Conservation (phyloP, 2,888 invertebrate species). For the Salticus scenicus region DNA sequence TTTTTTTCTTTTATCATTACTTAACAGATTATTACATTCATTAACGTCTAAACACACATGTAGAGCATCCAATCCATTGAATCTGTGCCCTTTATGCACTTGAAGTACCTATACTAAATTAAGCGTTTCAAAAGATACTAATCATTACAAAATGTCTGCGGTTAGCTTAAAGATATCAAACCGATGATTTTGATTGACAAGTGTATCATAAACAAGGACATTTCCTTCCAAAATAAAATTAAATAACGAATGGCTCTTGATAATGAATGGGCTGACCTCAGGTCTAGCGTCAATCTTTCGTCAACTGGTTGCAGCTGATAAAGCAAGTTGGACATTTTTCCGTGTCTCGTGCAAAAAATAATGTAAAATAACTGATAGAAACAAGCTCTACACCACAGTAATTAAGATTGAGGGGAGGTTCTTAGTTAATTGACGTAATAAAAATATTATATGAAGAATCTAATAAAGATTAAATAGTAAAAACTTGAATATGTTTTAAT, state of each 20-base stretch:
- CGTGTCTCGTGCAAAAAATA: slow-evolving; percentile 1
- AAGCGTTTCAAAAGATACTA: neutral
- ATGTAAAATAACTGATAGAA: no score
- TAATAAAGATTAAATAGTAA: no score
- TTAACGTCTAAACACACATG: neutral
- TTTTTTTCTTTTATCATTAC: neutral
- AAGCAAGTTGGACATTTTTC: neutral
- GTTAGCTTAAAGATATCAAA: neutral
- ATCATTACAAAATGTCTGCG: slow-evolving; percentile 9
- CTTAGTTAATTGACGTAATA: no score
- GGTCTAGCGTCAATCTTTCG: slow-evolving; percentile 18
- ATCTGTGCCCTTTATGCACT: neutral
- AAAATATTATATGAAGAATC: no score
- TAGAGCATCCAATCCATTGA: neutral
- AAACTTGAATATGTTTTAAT: no score
- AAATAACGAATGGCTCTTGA: neutral
- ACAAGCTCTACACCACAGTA: no score
- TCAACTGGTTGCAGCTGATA: neutral
- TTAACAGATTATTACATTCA: neutral
- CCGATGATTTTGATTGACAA: slow-evolving; percentile 40
- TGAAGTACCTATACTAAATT: neutral
- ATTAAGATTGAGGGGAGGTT: no score
- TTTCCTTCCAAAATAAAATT: slow-evolving; percentile 25
- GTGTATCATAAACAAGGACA: slow-evolving; percentile 53
- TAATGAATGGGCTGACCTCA: slow-evolving; percentile 23